phyloP scores from a whole-genome alignment of 2,888 invertebrate species.

The Operophtera brumata region DNA sequence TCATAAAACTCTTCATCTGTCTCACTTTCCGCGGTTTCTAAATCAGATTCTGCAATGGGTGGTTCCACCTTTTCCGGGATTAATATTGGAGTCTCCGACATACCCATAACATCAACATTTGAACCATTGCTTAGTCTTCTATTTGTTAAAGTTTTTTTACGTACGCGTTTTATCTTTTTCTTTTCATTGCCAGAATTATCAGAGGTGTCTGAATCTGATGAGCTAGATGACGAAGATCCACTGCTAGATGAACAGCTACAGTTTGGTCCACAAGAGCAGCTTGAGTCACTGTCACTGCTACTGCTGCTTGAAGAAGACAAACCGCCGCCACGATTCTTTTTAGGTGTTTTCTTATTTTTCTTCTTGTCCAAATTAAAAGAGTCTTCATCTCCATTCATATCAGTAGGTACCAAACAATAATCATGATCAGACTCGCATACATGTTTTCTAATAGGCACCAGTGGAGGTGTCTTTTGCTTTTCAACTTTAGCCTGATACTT shows the following conservation, averaged over 20 bases:
- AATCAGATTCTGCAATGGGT: slow-evolving; percentile 88
- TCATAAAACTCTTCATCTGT: slow-evolving; percentile 95
- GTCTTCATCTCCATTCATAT: slow-evolving; percentile 72
- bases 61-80: slow-evolving; percentile 79
- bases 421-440: slow-evolving; percentile 87
- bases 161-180: slow-evolving; percentile 65
- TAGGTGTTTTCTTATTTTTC: slow-evolving; percentile 76
- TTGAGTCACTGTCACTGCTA: slow-evolving; percentile 87
- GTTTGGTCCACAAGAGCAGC: slow-evolving; percentile 91
- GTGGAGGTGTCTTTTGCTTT: slow-evolving; percentile 74
- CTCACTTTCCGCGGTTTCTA: slow-evolving; percentile 91
- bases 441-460: slow-evolving; percentile 76
- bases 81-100: slow-evolving; percentile 71
- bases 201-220: slow-evolving; percentile 74
- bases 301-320: slow-evolving; percentile 87
- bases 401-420: slow-evolving; percentile 82
- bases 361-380: slow-evolving; percentile 62
- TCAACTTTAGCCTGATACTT: slow-evolving; percentile 86
- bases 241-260: slow-evolving; percentile 90
- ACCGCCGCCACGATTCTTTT: slow-evolving; percentile 69
- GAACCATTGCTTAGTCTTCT: slow-evolving; percentile 72
- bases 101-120: slow-evolving; percentile 77
- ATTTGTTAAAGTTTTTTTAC: slow-evolving; percentile 59
- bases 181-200: slow-evolving; percentile 65
- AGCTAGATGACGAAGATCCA: slow-evolving; percentile 84